Evolutionary conservation across 2,797 vertebrate species (phyloP).

Genomic region (Hemibagrus guttatus): DNA sequence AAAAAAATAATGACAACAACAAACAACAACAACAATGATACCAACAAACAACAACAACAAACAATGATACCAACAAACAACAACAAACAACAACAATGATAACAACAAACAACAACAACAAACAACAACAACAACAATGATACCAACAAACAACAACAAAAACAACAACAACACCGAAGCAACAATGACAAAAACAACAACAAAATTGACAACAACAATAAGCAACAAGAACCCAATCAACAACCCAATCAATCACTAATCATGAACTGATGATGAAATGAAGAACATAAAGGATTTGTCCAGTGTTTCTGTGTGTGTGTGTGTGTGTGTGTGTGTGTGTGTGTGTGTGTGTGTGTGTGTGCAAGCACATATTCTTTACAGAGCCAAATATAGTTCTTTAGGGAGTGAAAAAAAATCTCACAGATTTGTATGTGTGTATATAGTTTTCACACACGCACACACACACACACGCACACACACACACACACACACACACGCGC

Average conservation of each 20-base stretch:
- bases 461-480: conserved; percentile 21
- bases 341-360: conserved; percentile 5
- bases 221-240: too few species aligned
- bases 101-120: too few species aligned
- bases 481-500: conserved; percentile 48
- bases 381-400: not conserved
- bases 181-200: not conserved
- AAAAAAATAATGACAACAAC: too few species aligned
- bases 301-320: not conserved
- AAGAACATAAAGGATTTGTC: not conserved
- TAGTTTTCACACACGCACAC: not conserved
- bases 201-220: too few species aligned
- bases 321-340: conserved; percentile 4
- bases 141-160: too few species aligned
- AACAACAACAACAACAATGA: too few species aligned
- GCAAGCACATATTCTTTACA: not conserved
- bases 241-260: too few species aligned
- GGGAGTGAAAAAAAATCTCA: not conserved
- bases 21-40: too few species aligned
- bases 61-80: not conserved
- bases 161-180: too few species aligned
- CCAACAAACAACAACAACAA: too few species aligned
- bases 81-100: too few species aligned
- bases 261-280: too few species aligned
- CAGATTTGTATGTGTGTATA: not conserved